Evolutionary conservation across 1,140 invertebrate genomes (phyloP).

Genomic region (Camponotus floridanus): DNA sequence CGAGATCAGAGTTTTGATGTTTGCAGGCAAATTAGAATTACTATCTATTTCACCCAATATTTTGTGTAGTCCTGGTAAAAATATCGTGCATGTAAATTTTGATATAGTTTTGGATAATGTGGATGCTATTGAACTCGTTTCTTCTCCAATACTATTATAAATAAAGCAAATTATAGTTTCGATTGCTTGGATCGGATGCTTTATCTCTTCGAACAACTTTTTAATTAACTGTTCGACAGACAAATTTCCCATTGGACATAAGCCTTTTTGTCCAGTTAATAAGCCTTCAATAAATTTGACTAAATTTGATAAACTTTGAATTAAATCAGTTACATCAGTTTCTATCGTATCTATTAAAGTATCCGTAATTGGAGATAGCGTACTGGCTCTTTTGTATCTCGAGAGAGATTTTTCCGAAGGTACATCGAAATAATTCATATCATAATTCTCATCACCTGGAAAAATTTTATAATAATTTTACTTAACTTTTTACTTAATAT

Average conservation of each 20-base stretch:
- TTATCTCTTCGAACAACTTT: background rate
- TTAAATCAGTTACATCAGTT: background rate
- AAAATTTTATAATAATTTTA: background rate
- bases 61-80: background rate
- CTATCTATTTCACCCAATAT: rapidly evolving
- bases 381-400: slow-evolving; percentile 22
- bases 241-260: background rate
- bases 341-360: no score
- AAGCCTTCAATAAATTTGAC: rapidly evolving
- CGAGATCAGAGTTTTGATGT: rapidly evolving
- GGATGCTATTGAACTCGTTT: background rate
- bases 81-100: background rate
- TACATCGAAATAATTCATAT: background rate
- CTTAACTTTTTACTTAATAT: no score
- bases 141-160: background rate
- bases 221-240: background rate
- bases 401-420: background rate
- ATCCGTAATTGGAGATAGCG: background rate
- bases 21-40: no score
- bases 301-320: background rate
- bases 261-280: background rate
- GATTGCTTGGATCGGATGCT: background rate
- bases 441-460: slow-evolving; percentile 4
- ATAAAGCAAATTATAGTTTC: background rate
- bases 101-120: background rate